Evolutionary conservation across 37 sponge, comb jelly and placozoan species (phyloP), one percentile per base, ranked within the genome.

Genomic region (Axinella damicornis): DNA sequence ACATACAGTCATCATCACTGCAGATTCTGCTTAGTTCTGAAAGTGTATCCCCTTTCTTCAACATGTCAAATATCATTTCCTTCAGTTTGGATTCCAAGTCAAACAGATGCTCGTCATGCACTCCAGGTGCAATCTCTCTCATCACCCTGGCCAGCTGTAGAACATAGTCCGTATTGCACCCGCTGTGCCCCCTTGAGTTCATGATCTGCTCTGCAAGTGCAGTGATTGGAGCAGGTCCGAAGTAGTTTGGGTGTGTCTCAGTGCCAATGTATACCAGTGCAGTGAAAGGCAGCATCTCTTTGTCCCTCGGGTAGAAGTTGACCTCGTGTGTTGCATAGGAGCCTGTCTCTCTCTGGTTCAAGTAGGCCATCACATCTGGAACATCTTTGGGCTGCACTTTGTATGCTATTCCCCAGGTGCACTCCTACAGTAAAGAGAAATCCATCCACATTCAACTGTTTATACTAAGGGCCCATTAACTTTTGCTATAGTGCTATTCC

Each of bases 81-180:
- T 63, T 83, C 17, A 97, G 87, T 69, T 80, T 79, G 2, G 22
- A 73, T 66, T 79, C 88, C 81, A 92, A 60, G 21, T 28, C 27
- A 28, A 71, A 84, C 77, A 94, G 77, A n/a, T 94, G 91, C 53
- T 84, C 82, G 60, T 92, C 92, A 24, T 37, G 25, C 32, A 55
- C 75, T 1, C 27, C 35, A 19, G 90, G 89, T 11, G 76, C 79
- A 18, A 93, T 38, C 18, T 70, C 52, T 73, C 86, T 79, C 90
- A 93, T 89, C 31, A 85, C 35, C 20, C 71, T 53, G 46, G 89
- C 92, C 71, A 96, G 75, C 52, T 77, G 71, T n/a, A 94, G 68
- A 58, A 96, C 59, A 72, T 96, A 96, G 69, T 94, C 94, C 30
- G 84, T 56, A 76, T 96, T 96, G 19, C 74, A 76, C 13, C 97